phyloP scores from a whole-genome alignment of 2,888 invertebrate genomes.

The Thera obeliscata region DNA sequence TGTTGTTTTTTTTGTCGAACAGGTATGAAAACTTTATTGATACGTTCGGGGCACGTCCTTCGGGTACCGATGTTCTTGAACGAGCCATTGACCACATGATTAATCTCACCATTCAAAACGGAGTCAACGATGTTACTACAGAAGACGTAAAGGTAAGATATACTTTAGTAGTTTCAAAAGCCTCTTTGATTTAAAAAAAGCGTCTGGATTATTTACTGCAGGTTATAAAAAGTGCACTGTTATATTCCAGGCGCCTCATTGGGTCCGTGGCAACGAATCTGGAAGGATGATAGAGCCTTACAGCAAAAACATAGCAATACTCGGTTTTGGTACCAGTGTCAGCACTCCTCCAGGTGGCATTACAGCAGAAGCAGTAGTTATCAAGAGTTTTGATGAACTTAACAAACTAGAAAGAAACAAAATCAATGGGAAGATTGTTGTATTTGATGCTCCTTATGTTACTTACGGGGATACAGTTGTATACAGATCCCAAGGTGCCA shows the following conservation, averaged over 20 bases:
- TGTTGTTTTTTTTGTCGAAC: background rate
- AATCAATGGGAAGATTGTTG: conserved; percentile 89
- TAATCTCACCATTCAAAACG: conserved; percentile 57
- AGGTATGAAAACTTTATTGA: conserved; percentile 65
- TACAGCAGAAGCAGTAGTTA: conserved; percentile 88
- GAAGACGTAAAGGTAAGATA: conserved; percentile 82
- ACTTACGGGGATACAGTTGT: conserved; percentile 86
- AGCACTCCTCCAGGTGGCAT: conserved; percentile 88
- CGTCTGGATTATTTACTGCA: background rate
- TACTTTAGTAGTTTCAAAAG: background rate
- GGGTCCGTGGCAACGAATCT: conserved; percentile 86
- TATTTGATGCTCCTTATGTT: conserved; percentile 87
- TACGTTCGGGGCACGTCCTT: conserved; percentile 86
- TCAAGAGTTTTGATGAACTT: conserved; percentile 88
- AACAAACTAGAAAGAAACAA: conserved; percentile 68
- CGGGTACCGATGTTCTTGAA: conserved; percentile 86
- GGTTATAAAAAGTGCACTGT: background rate
- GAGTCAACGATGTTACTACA: conserved; percentile 85
- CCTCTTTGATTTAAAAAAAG: background rate
- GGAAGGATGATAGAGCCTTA: conserved; percentile 86
- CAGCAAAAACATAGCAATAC: conserved; percentile 83
- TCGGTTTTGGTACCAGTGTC: conserved; percentile 88
- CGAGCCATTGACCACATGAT: conserved; percentile 87
- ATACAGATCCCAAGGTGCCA: conserved; percentile 87
- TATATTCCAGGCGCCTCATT: conserved; percentile 65